A percentile compares a stretch with the other conserved stretches of the same genome.
phyloP scores from a whole-genome alignment of 1,140 invertebrate genomes.

The Ooceraea biroi region DNA sequence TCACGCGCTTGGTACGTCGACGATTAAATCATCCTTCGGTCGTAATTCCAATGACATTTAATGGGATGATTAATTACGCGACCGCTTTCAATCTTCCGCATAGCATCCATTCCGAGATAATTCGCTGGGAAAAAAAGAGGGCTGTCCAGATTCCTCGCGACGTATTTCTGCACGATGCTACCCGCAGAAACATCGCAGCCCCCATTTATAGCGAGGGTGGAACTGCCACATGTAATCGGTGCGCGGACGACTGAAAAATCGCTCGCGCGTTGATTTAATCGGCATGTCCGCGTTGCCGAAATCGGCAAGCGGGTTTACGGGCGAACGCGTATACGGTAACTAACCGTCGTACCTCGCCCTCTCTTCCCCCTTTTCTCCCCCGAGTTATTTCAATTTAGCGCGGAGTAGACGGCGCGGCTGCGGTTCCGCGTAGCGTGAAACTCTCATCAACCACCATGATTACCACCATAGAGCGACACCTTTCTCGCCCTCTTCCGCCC shows the following conservation, averaged over 20 bases:
- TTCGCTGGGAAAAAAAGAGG: background rate
- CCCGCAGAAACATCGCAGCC: background rate
- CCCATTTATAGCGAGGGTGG: too few species aligned
- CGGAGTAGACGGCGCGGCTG: constrained; percentile 77
- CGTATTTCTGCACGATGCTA: background rate
- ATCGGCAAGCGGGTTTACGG: constrained; percentile 69
- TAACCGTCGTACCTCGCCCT: constrained; percentile 65
- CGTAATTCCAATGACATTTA: background rate
- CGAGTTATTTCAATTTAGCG: constrained; percentile 79
- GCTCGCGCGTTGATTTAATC: background rate
- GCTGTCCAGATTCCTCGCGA: background rate
- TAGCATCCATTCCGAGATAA: background rate
- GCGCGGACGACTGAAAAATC: background rate
- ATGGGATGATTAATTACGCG: background rate
- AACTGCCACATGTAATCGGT: too few species aligned
- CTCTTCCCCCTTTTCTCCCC: too few species aligned
- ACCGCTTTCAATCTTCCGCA: background rate
- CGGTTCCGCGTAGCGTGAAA: constrained; percentile 80
- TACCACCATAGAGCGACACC: constrained; percentile 70
- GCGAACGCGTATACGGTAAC: constrained; percentile 72
- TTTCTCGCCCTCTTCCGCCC: constrained; percentile 59
- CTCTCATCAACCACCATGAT: constrained; percentile 84
- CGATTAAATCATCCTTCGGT: constrained; percentile 31
- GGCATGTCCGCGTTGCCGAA: background rate
- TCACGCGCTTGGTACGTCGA: background rate